phyloP scores from a whole-genome alignment of 2,888 invertebrate genomes.

The Nycteola revayana region DNA sequence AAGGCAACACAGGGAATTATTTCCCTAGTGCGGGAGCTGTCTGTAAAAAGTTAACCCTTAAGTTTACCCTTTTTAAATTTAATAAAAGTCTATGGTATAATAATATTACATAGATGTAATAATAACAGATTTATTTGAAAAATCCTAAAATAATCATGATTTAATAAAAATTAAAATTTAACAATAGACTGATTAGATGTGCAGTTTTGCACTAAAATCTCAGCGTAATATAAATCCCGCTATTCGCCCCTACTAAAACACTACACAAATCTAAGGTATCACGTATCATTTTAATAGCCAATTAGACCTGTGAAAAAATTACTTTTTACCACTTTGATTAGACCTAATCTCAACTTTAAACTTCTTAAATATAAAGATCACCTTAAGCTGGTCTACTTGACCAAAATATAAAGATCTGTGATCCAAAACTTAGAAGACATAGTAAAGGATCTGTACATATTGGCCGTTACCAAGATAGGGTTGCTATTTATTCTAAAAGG shows the following conservation, averaged over 20 bases:
- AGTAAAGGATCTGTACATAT: slow-evolving; percentile 26
- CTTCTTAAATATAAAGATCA: slow-evolving; percentile 4
- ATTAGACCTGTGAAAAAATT: slow-evolving; percentile 69
- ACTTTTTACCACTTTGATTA: slow-evolving; percentile 29
- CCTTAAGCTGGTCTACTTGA: slow-evolving; percentile 1
- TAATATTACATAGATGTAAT: too few species aligned
- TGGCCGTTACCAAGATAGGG: slow-evolving; percentile 54
- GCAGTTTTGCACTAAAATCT: too few species aligned
- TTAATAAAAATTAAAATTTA: too few species aligned
- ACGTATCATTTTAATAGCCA: slow-evolving; percentile 79
- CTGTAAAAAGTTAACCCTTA: too few species aligned
- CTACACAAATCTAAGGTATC: slow-evolving; percentile 49
- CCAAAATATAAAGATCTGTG: slow-evolving; percentile 23
- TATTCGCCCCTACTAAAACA: neutral
- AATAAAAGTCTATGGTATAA: too few species aligned
- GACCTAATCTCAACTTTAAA: slow-evolving; percentile 6
- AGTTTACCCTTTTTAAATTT: too few species aligned
- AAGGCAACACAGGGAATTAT: too few species aligned
- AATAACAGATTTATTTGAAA: too few species aligned
- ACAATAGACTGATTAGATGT: too few species aligned
- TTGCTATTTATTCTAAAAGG: slow-evolving; percentile 49
- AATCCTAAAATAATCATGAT: too few species aligned
- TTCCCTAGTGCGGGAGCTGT: too few species aligned
- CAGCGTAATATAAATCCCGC: too few species aligned
- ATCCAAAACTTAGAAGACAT: slow-evolving; percentile 4